Base-by-base conservation (phyloP, 2,888 invertebrate species). In the Iphiclides podalirius region DNA sequence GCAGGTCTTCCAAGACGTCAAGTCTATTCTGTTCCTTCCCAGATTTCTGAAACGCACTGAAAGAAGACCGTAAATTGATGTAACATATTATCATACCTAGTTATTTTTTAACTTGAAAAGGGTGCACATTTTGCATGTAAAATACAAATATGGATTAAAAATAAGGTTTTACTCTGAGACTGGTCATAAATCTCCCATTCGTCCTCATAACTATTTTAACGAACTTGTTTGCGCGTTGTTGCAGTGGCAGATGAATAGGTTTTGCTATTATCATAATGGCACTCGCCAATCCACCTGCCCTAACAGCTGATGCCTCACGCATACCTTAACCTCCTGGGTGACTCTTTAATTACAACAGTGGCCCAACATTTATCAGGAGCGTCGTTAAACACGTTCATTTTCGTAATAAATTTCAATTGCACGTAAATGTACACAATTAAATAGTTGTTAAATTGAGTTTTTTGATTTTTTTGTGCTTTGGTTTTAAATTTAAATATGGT, bases 291-390 rank as follows among this genome's bases (percentile, higher is more conserved):
- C 36, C 72, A 73, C 70, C 75, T 75, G 75, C 66, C 53, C 4
- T n/a, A 61, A 63, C 70, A 72, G 73, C 69, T 74, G 71, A 62
- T 54, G 45, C 35, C 42, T 39, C 34, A 36, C 50, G 47, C 42
- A 40, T 54, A 50, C 44, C 49, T 47, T 50, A 54, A 36, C 53
- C 57, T 52, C 52, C 52, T 58, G 61, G 64, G 63, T 60, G 63
- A 57, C 61, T 64, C 47, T 59, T 45, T 59, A 58, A 58, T 56
- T 49, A 53, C 50, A 31, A 34, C 55, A 49, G 52, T 55, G 52
- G 53, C 26, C 34, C 16, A 40, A 39, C 46, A 37, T 40, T 50
- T 50, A 43, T 36, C 52, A 44, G n/a, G 23, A 33, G 15, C 17
- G 16, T 23, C 16, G 11, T 13, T 49, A 16, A 23, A 36, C 38